A percentile compares a stretch with the other conserved stretches of the same genome.
Conservation (phyloP, 1,140 invertebrate species). For the Archegozetes longisetosus region DNA sequence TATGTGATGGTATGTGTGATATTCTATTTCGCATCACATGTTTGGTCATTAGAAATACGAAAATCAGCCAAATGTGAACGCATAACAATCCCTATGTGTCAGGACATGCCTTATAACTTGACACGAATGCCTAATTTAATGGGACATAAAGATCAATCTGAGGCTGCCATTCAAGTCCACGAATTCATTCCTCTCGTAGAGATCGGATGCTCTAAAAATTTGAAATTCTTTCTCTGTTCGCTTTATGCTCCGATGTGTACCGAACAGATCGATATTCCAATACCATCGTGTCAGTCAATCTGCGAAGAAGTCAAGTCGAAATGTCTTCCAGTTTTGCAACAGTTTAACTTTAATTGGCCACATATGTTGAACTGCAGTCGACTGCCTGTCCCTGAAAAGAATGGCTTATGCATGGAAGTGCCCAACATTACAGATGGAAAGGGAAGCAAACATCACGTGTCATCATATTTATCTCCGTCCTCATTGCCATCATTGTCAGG, state of each 20-base stretch:
- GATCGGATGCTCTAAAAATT: constrained; percentile 78
- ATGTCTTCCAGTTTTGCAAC: constrained; percentile 79
- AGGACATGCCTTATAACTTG: constrained; percentile 79
- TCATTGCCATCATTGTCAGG: neutral
- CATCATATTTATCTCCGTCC: neutral
- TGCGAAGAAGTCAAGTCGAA: constrained; percentile 70
- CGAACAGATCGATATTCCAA: constrained; percentile 66
- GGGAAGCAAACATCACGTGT: neutral
- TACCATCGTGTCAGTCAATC: constrained; percentile 79
- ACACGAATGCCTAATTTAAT: constrained; percentile 92
- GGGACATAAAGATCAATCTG: constrained; percentile 82
- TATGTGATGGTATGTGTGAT: no score
- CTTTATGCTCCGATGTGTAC: constrained; percentile 92
- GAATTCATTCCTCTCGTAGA: constrained; percentile 91
- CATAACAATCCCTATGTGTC: constrained; percentile 80
- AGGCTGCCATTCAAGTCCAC: constrained; percentile 81
- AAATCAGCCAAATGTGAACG: constrained; percentile 71
- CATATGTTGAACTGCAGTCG: constrained; percentile 74
- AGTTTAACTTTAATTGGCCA: constrained; percentile 88
- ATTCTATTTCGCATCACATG: no score
- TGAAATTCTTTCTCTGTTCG: constrained; percentile 90
- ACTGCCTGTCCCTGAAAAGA: constrained; percentile 56
- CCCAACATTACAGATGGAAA: constrained; percentile 32
- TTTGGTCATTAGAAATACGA: neutral
- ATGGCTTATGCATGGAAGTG: constrained; percentile 66